Evolutionary conservation across 2,888 invertebrate species (phyloP).

Genomic region (Acanthosepion pharaonis): DNA sequence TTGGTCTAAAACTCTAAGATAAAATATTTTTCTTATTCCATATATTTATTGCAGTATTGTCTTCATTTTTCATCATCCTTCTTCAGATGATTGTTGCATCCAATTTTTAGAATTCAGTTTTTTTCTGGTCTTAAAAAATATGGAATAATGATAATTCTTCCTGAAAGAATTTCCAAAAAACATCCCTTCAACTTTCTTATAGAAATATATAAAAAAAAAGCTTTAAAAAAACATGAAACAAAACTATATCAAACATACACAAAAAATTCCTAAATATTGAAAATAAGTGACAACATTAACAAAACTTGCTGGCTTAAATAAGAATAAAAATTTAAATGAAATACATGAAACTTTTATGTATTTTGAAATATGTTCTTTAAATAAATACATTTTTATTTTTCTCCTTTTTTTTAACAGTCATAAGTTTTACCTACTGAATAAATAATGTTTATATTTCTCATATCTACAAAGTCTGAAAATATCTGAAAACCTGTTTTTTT

Average conservation of each 20-base stretch:
- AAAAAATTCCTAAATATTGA: background rate
- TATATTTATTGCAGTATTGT: too few species aligned
- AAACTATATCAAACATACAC: background rate
- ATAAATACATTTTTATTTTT: background rate
- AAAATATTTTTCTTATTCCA: too few species aligned
- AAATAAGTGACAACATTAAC: background rate
- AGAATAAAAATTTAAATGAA: background rate
- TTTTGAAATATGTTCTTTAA: background rate
- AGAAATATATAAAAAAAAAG: background rate
- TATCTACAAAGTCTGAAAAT: background rate
- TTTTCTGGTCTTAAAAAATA: background rate
- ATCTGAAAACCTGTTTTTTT: background rate
- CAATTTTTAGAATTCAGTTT: background rate
- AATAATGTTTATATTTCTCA: slow-evolving; percentile 33
- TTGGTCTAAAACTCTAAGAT: too few species aligned
- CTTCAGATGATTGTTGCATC: too few species aligned
- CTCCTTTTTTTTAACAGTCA: background rate
- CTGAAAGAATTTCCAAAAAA: background rate
- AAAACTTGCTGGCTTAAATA: background rate
- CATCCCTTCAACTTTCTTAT: background rate
- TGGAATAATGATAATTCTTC: background rate
- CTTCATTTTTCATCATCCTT: too few species aligned
- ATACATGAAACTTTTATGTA: background rate
- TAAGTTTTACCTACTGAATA: background rate
- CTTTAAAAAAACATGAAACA: background rate